These are phyloP conservation scores for Allobates femoralis DNA, from an alignment of 2,797 vertebrate species.

Conservation along the genomic window DNA sequence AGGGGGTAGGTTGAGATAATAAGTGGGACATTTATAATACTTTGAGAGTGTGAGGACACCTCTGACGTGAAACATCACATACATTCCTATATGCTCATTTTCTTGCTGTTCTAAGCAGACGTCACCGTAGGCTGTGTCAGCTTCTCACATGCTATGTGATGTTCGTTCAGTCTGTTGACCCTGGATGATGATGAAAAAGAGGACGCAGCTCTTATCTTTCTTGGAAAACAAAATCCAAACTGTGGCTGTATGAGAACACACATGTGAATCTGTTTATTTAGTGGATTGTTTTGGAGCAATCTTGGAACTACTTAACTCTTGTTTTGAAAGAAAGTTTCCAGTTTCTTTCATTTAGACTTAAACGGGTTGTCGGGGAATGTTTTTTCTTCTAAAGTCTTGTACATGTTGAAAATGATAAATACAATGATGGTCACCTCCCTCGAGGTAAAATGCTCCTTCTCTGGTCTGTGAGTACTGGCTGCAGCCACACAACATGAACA, in stretches of 20 bases:
- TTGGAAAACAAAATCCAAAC: neutral
- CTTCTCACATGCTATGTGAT: constrained; percentile 28
- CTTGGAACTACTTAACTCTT: constrained; percentile 2
- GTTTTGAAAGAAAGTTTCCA: neutral
- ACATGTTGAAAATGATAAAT: too few species aligned
- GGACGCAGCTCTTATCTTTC: constrained; percentile 29
- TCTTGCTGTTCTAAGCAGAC: neutral
- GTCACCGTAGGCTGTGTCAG: neutral
- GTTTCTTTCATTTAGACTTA: neutral
- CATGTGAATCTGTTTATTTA: constrained; percentile 11
- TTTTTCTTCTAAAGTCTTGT: too few species aligned
- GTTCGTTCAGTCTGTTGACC: neutral
- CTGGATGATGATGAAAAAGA: constrained; percentile 10
- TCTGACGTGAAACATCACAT: neutral
- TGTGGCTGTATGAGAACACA: neutral
- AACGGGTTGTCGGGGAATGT: neutral
- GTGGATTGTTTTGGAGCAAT: neutral
- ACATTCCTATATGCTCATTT: neutral
- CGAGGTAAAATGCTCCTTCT: too few species aligned
- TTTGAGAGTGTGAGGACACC: neutral
- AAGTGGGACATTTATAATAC: neutral
- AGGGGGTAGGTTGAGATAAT: neutral
- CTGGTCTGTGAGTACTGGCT: too few species aligned
- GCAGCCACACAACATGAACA: too few species aligned
- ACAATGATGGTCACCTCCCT: too few species aligned